Evolutionary conservation across 2,113 vertebrate species (phyloP).

Genomic region (Chaetodon auriga): DNA sequence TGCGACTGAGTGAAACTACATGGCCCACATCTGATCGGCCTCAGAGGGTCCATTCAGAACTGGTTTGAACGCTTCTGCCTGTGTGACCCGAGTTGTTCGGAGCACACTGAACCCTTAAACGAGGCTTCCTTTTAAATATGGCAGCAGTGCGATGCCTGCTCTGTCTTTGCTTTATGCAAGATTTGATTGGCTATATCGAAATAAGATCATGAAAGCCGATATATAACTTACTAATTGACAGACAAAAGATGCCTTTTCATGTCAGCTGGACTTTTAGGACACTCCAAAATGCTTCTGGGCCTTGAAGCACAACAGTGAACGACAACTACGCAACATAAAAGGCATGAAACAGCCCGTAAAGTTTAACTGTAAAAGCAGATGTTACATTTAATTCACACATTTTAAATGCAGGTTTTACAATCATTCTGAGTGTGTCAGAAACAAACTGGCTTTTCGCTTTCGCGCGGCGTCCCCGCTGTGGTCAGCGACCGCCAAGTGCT

Average conservation of each 20-base stretch:
- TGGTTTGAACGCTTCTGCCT: background rate
- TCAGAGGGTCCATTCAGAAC: background rate
- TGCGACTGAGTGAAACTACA: background rate
- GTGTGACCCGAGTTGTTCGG: background rate
- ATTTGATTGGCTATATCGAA: no score
- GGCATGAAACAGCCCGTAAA: background rate
- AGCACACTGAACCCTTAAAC: background rate
- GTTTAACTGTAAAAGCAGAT: conserved; percentile 67
- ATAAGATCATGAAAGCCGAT: no score
- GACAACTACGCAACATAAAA: background rate
- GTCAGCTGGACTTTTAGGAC: no score
- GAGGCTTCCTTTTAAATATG: background rate
- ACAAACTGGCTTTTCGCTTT: conserved; percentile 51
- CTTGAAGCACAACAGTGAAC: background rate
- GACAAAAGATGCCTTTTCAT: no score
- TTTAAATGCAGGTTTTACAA: conserved; percentile 72
- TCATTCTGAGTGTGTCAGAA: conserved; percentile 67
- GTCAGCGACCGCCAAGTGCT: conserved; percentile 9
- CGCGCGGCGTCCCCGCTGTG: conserved; percentile 44
- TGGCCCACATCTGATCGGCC: no score
- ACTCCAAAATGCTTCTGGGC: background rate
- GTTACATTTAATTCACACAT: conserved; percentile 75
- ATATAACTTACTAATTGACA: no score
- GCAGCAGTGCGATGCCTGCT: background rate
- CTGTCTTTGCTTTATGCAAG: no score